These are phyloP conservation scores for Aramus guarauna DNA, from an alignment of 2,113 vertebrate species.

Conservation along the genomic window DNA sequence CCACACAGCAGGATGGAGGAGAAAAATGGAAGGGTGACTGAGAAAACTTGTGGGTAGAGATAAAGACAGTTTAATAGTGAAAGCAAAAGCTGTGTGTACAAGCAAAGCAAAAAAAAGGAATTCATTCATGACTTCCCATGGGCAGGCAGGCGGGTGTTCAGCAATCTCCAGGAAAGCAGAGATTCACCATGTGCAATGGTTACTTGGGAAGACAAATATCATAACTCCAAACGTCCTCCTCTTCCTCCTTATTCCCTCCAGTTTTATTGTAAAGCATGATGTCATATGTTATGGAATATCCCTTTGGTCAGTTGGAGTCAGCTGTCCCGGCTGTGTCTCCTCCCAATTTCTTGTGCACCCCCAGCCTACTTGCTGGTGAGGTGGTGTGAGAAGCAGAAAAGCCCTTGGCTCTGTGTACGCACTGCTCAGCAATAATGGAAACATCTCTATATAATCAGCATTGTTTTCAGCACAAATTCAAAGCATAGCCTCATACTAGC, in stretches of 20 bases:
- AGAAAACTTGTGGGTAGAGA: background rate
- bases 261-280: background rate
- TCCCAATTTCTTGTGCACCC: background rate
- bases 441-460: background rate
- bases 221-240: accelerated
- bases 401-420: background rate
- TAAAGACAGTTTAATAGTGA: background rate
- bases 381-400: background rate
- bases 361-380: background rate
- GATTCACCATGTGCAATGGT: accelerated
- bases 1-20: background rate
- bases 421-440: background rate
- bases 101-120: background rate
- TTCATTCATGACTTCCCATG: background rate
- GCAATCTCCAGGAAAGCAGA: background rate
- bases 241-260: background rate
- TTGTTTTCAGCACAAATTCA: background rate
- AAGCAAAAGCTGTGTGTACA: background rate
- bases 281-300: background rate
- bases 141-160: background rate
- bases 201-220: background rate
- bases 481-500: background rate
- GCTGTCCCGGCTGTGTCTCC: background rate
- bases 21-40: background rate
- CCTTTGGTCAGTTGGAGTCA: background rate